These are phyloP conservation scores for Brachypodius melanocephalos DNA, from an alignment of 2,113 vertebrate genomes.

Conservation along the genomic window DNA sequence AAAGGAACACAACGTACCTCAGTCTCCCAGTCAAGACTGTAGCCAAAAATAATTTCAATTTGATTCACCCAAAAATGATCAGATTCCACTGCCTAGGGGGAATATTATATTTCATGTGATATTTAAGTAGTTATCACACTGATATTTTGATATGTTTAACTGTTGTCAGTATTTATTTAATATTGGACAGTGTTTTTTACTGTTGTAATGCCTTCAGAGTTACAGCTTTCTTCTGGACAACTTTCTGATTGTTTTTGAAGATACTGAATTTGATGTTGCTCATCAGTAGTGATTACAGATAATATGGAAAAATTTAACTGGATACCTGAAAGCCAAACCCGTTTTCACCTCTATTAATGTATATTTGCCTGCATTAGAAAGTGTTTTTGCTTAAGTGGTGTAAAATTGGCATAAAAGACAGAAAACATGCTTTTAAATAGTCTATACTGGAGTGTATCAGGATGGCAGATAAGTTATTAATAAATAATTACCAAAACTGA, in stretches of 20 bases:
- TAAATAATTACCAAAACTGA: not conserved
- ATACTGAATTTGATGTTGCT: not conserved
- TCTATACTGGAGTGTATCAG: not conserved
- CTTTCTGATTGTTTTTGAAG: not conserved
- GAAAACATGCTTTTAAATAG: not conserved
- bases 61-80: not conserved
- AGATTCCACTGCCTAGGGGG: not conserved
- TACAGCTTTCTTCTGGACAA: not conserved
- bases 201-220: not conserved
- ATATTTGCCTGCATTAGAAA: not conserved
- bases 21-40: not conserved
- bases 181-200: not conserved
- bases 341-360: not conserved
- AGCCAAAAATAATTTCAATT: not conserved
- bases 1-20: accelerated
- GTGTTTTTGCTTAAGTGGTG: not conserved
- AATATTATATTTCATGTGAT: not conserved
- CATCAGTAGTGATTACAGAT: not conserved
- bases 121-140: not conserved
- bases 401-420: not conserved
- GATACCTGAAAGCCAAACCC: not conserved
- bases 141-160: not conserved
- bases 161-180: not conserved
- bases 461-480: not conserved
- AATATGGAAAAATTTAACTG: not conserved